These are phyloP conservation scores for Spongilla lacustris DNA, from an alignment of 37 sponge, comb jelly and placozoan genomes.

Conservation along the genomic window DNA sequence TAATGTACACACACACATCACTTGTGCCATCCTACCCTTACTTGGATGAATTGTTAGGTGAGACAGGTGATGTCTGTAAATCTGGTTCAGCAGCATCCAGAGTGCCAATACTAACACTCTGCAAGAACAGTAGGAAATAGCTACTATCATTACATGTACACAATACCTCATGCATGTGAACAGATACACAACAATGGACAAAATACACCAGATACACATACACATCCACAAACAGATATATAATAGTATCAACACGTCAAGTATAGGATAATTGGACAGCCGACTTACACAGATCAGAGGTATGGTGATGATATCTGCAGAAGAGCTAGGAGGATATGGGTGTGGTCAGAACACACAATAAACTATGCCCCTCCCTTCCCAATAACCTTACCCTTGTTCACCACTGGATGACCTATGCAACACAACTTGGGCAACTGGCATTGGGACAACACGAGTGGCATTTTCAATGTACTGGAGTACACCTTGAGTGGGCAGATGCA, in stretches of 20 bases:
- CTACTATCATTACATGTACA: not conserved
- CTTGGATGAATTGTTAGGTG: not conserved
- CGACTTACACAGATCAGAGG: constrained; percentile 67
- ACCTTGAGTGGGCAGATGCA: not conserved
- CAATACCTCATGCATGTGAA: too few relatives aligned
- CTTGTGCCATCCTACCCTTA: not conserved
- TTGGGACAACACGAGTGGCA: constrained; percentile 4
- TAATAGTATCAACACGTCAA: not conserved
- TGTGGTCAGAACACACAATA: not conserved
- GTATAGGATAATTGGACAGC: not conserved
- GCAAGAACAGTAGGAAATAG: not conserved
- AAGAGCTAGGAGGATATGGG: not conserved
- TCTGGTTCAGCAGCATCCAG: constrained; percentile 9
- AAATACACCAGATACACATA: too few relatives aligned
- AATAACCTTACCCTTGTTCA: constrained; percentile 22
- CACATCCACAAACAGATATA: too few relatives aligned
- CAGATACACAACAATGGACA: too few relatives aligned
- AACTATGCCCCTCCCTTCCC: not conserved
- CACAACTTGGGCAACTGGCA: constrained; percentile 35
- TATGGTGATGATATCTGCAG: not conserved
- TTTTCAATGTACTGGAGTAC: constrained; percentile 21
- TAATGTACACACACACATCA: too few relatives aligned
- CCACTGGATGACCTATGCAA: not conserved
- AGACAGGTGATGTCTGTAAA: not conserved
- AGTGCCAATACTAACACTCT: constrained; percentile 56